Percentiles rank a stretch among this genome's conserved stretches.
These are phyloP conservation scores for Rhingia rostrata DNA, from an alignment of 2,888 invertebrate species.

Conservation along the genomic window DNA sequence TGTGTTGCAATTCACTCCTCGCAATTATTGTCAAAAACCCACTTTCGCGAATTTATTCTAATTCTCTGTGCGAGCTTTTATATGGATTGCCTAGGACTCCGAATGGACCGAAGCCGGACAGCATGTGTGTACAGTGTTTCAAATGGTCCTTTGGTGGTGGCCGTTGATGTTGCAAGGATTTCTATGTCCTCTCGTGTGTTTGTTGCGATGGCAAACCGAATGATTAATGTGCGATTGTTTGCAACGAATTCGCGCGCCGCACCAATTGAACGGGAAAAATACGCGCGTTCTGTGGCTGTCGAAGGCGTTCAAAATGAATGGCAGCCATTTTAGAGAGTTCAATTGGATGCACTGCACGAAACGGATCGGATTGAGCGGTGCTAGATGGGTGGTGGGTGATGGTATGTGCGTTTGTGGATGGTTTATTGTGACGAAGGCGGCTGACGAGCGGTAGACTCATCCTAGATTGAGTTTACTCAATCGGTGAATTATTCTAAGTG, in stretches of 20 bases:
- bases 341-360: constrained; percentile 71
- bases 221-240: constrained; percentile 75
- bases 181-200: constrained; percentile 61
- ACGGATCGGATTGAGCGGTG: constrained; percentile 47
- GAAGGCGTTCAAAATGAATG: constrained; percentile 73
- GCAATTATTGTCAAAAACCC: constrained; percentile 75
- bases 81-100: constrained; percentile 62
- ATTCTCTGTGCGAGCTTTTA: constrained; percentile 72
- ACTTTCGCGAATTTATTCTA: constrained; percentile 75
- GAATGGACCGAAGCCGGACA: constrained; percentile 30
- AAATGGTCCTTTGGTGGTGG: constrained; percentile 42
- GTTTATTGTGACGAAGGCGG: constrained; percentile 5
- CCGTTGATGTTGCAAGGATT: constrained; percentile 63
- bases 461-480: constrained; percentile 31
- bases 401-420: background rate
- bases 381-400: background rate
- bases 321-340: constrained; percentile 69
- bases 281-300: constrained; percentile 73
- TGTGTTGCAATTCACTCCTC: constrained; percentile 67
- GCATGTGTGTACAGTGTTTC: constrained; percentile 20
- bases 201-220: constrained; percentile 71
- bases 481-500: constrained; percentile 36
- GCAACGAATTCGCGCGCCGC: constrained; percentile 71
- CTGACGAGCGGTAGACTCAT: constrained; percentile 9
- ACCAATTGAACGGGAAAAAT: constrained; percentile 74